Base-by-base conservation (phyloP, 2,113 vertebrate genomes). In the Passer domesticus region DNA sequence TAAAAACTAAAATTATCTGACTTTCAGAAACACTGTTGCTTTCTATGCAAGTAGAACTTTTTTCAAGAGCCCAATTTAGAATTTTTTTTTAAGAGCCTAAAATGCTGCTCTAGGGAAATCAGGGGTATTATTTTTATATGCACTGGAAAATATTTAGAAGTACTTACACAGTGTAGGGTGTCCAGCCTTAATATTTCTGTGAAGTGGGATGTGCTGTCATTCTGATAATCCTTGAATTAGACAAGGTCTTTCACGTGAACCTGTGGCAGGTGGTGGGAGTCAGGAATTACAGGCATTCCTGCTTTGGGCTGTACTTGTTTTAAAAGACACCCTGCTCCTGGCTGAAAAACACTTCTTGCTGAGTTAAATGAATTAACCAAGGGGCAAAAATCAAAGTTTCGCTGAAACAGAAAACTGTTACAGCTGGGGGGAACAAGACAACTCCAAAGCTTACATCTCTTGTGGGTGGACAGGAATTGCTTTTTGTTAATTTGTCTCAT, bases 211-310 rank as follows among this genome's bases (percentile, higher is more conserved):
- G 55, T 46, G 14, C 82, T 91, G 91, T 95, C 88, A 85, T 89
- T 97, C 91, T 96, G 73, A 96, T 94, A 97, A 97, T 96, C 96
- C 93, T 89, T 0, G 63, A 96, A 95, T 97, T 96, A 97, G 97
- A 96, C 89, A 92, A 96, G 84, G 78, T 83, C 84, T 95, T 92
- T 84, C 96, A 95, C 7, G 3, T 92, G 91, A 94, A 97, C 94
- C 77, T 95, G 58, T 95, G 94, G 96, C 98, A 98, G 97, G 96
- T 97, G 95, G 96, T 91, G 83, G 70, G 37, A 97, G 69, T 87
- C 64, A 97, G 96, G 97, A 97, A 97, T 97, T 97, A 94, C 95
- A 98, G 95, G 92, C 88, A 98, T 98, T 98, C 97, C 70, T 93
- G 96, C 97, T 97, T 94, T 93, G 95, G 97, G 98, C 97, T 74